Conservation (phyloP, 2,797 vertebrate species). For the Gymnothorax javanicus region DNA sequence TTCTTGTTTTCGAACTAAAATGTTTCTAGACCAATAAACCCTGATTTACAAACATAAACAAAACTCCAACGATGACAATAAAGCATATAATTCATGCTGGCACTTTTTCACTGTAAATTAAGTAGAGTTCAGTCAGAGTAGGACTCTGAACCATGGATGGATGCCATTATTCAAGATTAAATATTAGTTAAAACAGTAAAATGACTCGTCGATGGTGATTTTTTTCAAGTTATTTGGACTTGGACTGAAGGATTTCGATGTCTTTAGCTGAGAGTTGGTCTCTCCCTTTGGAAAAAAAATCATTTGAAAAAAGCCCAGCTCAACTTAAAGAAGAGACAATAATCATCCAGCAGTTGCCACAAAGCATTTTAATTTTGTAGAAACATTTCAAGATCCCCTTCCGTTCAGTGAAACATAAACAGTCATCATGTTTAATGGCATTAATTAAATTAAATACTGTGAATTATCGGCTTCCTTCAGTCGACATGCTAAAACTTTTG, state of each 20-base stretch:
- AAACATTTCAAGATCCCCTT: neutral
- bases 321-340: neutral
- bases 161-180: no score
- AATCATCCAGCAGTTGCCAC: neutral
- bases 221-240: no score
- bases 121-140: neutral
- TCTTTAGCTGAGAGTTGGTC: neutral
- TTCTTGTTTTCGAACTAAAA: neutral
- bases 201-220: no score
- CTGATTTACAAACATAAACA: neutral
- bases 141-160: neutral
- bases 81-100: neutral
- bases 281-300: neutral
- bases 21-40: neutral
- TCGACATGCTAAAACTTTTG: neutral
- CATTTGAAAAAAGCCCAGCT: neutral
- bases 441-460: neutral
- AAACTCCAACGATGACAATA: neutral
- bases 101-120: neutral
- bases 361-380: constrained; percentile 6
- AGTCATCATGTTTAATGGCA: neutral
- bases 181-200: no score
- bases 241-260: neutral
- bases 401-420: neutral
- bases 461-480: neutral